Percentiles rank a stretch among this genome's conserved stretches.
phyloP scores from a whole-genome alignment of 2,113 vertebrate genomes.

The Vulpes lagopus region DNA sequence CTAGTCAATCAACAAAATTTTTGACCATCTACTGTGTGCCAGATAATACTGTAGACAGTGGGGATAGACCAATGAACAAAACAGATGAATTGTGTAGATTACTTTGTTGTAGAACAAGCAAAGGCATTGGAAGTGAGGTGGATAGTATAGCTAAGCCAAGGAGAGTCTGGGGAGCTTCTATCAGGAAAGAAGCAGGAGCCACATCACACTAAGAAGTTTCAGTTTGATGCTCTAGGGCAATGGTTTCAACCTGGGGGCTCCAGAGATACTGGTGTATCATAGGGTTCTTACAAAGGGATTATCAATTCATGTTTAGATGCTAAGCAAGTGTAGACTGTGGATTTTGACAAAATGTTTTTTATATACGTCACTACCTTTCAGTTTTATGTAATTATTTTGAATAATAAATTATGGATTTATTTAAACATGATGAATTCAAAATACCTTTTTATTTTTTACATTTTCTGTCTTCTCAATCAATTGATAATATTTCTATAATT shows the following conservation, averaged over 20 bases:
- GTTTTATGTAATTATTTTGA: constrained; percentile 41
- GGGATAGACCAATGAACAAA: neutral
- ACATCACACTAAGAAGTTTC: neutral
- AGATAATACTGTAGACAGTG: neutral
- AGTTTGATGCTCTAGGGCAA: neutral
- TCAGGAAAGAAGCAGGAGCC: neutral
- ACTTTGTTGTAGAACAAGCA: neutral
- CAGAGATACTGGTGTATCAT: neutral
- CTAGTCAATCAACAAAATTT: neutral
- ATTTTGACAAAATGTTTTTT: constrained; percentile 45
- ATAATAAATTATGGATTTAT: constrained; percentile 29
- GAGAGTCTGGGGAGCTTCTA: neutral
- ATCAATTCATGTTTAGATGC: neutral
- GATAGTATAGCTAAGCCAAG: neutral
- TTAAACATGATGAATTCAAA: constrained; percentile 39
- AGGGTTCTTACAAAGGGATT: neutral
- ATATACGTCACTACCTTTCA: neutral
- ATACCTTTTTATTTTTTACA: neutral
- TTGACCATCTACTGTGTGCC: neutral
- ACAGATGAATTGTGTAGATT: neutral
- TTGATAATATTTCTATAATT: constrained; percentile 5
- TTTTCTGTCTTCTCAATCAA: neutral
- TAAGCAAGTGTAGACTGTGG: neutral
- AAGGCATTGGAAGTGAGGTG: neutral
- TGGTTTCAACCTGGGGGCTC: neutral